phyloP scores from a whole-genome alignment of 1,140 invertebrate genomes.

The Drosophila mojavensis region DNA sequence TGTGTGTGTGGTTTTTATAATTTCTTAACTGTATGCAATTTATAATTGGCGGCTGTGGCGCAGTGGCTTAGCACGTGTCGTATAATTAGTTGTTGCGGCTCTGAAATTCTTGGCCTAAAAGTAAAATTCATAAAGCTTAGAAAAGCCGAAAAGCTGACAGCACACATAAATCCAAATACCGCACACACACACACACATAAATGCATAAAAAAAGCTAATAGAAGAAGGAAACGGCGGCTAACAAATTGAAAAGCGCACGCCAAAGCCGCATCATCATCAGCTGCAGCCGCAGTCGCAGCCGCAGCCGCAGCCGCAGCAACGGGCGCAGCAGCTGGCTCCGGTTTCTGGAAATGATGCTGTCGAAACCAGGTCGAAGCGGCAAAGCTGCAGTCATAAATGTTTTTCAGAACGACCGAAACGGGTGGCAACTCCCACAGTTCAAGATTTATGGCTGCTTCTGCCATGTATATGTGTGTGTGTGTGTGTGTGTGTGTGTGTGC shows the following conservation, averaged over 20 bases:
- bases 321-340: slow-evolving; percentile 35
- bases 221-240: slow-evolving; percentile 57
- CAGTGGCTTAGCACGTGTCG: slow-evolving; percentile 58
- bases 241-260: slow-evolving; percentile 81
- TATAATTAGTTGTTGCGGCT: slow-evolving; percentile 46
- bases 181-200: slow-evolving; percentile 29
- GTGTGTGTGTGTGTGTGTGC: slow-evolving; percentile 47
- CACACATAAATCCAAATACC: slow-evolving; percentile 67
- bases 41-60: slow-evolving; percentile 10
- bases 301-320: background rate
- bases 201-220: slow-evolving; percentile 42
- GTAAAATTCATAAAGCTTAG: slow-evolving; percentile 65
- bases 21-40: slow-evolving; percentile 47
- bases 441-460: slow-evolving; percentile 74
- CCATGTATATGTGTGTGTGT: background rate
- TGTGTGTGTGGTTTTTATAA: slow-evolving; percentile 11
- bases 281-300: slow-evolving; percentile 5
- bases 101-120: slow-evolving; percentile 68
- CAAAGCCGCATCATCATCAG: slow-evolving; percentile 79
- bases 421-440: slow-evolving; percentile 66
- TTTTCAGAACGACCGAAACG: slow-evolving; percentile 35
- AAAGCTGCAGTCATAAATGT: slow-evolving; percentile 49
- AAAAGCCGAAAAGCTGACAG: slow-evolving; percentile 69
- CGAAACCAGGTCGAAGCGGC: slow-evolving; percentile 65
- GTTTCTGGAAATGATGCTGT: slow-evolving; percentile 71